A percentile compares a stretch with the other conserved stretches of the same genome.
These are phyloP conservation scores for Jaculus jaculus DNA, from an alignment of 2,113 vertebrate species.

Conservation along the genomic window DNA sequence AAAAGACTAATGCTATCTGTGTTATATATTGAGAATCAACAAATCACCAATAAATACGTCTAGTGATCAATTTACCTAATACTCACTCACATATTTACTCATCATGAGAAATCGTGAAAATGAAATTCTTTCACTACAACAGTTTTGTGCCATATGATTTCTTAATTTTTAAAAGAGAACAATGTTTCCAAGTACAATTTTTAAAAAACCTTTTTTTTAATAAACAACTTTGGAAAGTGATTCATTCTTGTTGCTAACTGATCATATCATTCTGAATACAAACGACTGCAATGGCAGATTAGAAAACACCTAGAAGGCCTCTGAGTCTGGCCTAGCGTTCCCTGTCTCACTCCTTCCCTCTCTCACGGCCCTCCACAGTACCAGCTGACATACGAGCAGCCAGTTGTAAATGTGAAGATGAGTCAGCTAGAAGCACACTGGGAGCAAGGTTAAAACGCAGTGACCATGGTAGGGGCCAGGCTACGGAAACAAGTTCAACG, in stretches of 20 bases:
- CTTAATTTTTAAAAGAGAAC: neutral
- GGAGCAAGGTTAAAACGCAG: neutral
- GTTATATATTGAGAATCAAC: too few relatives aligned
- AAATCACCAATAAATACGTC: too few relatives aligned
- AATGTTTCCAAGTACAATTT: neutral
- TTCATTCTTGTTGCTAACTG: neutral
- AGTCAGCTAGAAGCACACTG: neutral
- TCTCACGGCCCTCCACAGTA: neutral
- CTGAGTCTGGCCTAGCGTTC: neutral
- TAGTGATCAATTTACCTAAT: too few relatives aligned
- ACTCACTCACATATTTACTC: too few relatives aligned
- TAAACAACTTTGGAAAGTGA: neutral
- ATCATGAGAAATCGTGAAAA: neutral
- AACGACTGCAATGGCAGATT: neutral
- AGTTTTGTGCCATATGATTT: conserved; percentile 15
- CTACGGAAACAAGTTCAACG: neutral
- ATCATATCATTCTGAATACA: neutral
- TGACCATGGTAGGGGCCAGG: neutral
- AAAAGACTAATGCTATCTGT: too few relatives aligned
- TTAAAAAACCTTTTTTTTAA: neutral
- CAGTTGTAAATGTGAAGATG: neutral
- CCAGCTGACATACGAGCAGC: neutral
- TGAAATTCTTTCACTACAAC: neutral
- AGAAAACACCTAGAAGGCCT: conserved; percentile 19
- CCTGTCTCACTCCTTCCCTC: neutral